Base-by-base conservation (phyloP, 2,888 invertebrate genomes). In the Brachynemurus nebulosus region DNA sequence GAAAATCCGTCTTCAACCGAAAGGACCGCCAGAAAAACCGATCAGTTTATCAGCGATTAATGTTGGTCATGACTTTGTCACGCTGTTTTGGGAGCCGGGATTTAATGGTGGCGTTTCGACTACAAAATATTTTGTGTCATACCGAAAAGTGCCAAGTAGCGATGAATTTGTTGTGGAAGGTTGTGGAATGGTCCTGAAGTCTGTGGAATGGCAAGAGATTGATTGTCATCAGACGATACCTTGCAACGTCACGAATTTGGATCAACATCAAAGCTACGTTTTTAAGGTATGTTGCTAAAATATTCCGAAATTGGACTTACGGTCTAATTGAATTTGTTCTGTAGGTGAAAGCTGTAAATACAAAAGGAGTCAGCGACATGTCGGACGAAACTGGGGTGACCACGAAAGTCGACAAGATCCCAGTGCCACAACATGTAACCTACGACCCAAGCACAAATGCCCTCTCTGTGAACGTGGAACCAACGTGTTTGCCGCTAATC, bases 51-150 rank as follows among this genome's bases (percentile, higher is more conserved):
- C 75, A 2, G 77, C 83, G 8, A 70, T 80, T 46, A 80, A 81
- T 57, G 74, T 83, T 0, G 88, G 88, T 0, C 81, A 82, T 11
- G 82, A 81, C 45, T 84, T 74, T 56, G 85, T 90, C 1, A 79
- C 84, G 0, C 66, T 92, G 16, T 73, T 76, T 46, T 92, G 91
- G 91, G 84, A 86, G 56, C 78, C 86, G 0, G 91, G 91, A 1
- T 93, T 92, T 60, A 86, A 92, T 60, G 92, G 92, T 0, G 92
- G 92, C 0, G 65, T 89, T 44, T 76, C 78, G 39, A 86, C 81
- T 55, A 91, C 90, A 1, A 89, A 88, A 58, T 89, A 86, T 65
- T 86, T 86, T 56, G 82, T 89, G n/a, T 76, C 80, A 23, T 89
- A 86, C 60, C 76, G 80, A 36, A 75, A 83, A 20, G 76, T 80